phyloP scores from a whole-genome alignment of 1,140 invertebrate genomes.

The Planococcus citri region DNA sequence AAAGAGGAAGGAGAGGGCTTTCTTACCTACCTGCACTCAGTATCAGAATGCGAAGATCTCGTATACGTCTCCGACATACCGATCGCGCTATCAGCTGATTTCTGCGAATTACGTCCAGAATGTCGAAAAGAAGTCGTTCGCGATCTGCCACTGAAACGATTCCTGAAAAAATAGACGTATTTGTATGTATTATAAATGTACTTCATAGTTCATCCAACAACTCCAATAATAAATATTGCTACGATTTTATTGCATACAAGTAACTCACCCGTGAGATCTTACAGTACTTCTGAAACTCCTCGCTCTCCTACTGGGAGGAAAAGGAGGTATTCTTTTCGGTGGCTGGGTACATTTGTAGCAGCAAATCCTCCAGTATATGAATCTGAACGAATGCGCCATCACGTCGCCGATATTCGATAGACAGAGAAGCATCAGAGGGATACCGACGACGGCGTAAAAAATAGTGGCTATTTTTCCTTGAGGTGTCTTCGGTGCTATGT shows the following conservation, averaged over 20 bases:
- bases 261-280: conserved; percentile 28
- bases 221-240: no score
- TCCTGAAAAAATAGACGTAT: neutral
- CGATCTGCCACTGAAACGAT: conserved; percentile 30
- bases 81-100: conserved; percentile 50
- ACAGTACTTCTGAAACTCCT: conserved; percentile 27
- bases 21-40: conserved; percentile 39
- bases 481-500: conserved; percentile 85
- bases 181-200: no score
- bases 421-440: conserved; percentile 85
- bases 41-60: conserved; percentile 45
- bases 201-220: no score
- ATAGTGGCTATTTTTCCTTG: conserved; percentile 89
- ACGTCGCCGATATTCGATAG: conserved; percentile 92
- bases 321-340: conserved; percentile 40
- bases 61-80: conserved; percentile 40
- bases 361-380: conserved; percentile 78
- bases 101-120: conserved; percentile 53
- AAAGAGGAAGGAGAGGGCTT: no score
- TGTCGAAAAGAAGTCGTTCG: conserved; percentile 43
- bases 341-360: conserved; percentile 76
- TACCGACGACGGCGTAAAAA: conserved; percentile 89
- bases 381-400: conserved; percentile 87
- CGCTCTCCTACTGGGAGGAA: conserved; percentile 26
- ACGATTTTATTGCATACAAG: no score